phyloP scores from a whole-genome alignment of 2,113 vertebrate genomes.

The Dermatemys mawii region DNA sequence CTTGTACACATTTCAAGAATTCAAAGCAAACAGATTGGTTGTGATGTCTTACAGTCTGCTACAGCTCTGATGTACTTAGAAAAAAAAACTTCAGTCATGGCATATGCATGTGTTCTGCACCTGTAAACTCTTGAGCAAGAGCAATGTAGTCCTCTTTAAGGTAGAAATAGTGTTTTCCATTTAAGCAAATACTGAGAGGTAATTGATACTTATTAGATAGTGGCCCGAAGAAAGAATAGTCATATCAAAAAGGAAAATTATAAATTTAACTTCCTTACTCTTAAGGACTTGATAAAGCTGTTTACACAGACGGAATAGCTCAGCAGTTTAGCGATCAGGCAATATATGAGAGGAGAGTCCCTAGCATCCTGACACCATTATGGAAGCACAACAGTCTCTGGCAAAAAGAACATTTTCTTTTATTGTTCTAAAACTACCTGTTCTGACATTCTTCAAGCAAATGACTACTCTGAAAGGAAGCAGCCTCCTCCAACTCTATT shows the following conservation, averaged over 20 bases:
- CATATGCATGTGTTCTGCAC: not conserved
- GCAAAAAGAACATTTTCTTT: not conserved
- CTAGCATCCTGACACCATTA: not conserved
- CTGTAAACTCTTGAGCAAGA: not conserved
- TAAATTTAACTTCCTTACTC: not conserved
- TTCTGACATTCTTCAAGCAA: not conserved
- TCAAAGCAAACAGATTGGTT: not conserved
- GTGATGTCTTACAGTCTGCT: not conserved
- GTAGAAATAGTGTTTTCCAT: not conserved
- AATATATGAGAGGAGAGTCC: not conserved
- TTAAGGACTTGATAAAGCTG: not conserved
- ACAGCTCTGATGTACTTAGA: not conserved
- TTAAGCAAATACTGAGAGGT: not conserved
- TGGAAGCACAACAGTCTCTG: not conserved
- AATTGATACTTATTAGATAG: rapidly evolving
- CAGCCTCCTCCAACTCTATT: not conserved
- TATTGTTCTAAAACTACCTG: not conserved
- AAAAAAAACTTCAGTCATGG: not conserved
- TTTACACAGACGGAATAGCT: not conserved
- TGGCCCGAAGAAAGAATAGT: not conserved
- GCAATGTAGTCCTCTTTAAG: not conserved
- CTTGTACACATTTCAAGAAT: not conserved
- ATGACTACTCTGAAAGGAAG: not conserved
- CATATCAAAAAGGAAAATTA: not conserved
- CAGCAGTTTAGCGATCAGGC: not conserved